Conservation (phyloP, 2,113 vertebrate genomes). For the Amphiprion ocellaris region DNA sequence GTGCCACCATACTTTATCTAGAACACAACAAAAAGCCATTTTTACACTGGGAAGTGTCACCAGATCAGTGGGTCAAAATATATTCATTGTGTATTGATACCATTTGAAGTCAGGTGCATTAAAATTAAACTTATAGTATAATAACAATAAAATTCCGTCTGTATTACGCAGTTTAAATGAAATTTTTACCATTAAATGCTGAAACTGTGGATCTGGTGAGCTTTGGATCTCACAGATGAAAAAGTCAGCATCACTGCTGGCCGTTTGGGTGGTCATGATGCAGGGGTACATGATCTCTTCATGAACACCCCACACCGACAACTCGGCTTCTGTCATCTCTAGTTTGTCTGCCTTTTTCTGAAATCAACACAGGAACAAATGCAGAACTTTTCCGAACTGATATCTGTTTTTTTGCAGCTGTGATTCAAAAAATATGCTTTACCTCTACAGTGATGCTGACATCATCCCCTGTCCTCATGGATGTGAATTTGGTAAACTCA, state of each 20-base stretch:
- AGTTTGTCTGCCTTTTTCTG: conserved; percentile 93
- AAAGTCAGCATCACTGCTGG: conserved; percentile 74
- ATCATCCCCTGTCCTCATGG: background rate
- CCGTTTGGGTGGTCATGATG: conserved; percentile 77
- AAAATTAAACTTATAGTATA: no score
- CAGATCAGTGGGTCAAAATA: no score
- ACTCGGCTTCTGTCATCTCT: conserved; percentile 84
- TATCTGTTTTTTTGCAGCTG: background rate
- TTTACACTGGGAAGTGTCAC: no score
- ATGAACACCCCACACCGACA: conserved; percentile 81
- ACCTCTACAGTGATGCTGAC: conserved; percentile 78
- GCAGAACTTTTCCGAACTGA: background rate
- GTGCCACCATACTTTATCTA: conserved; percentile 88
- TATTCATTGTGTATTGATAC: no score
- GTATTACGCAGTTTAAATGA: no score
- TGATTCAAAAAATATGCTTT: background rate
- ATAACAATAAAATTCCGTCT: no score
- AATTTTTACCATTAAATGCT: conserved; percentile 62
- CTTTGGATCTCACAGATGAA: conserved; percentile 84
- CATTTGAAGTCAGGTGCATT: no score
- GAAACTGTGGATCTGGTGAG: conserved; percentile 4
- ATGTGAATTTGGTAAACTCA: conserved; percentile 73
- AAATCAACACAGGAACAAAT: conserved; percentile 37
- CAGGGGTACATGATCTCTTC: conserved; percentile 72
- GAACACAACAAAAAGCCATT: no score